Percentiles rank a stretch among this genome's conserved stretches.
phyloP scores from a whole-genome alignment of 2,888 invertebrate species.

The Eupelmus urozonus region DNA sequence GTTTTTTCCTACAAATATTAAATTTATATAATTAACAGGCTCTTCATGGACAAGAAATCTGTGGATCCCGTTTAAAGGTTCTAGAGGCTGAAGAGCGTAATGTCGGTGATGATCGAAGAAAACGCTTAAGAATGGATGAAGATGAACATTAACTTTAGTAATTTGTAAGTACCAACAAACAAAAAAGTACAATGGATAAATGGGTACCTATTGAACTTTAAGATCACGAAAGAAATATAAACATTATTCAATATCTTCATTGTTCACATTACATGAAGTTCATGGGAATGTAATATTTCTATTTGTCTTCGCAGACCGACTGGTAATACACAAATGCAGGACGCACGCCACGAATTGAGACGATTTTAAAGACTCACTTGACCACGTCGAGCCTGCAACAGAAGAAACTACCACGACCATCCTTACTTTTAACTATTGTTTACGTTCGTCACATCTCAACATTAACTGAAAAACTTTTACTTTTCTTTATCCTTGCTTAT shows the following conservation, averaged over 20 bases:
- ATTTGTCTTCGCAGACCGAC: slow-evolving; percentile 78
- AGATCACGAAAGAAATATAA: slow-evolving; percentile 25
- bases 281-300: slow-evolving; percentile 74
- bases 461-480: slow-evolving; percentile 61
- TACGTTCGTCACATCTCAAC: slow-evolving; percentile 75
- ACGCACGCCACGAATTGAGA: slow-evolving; percentile 77
- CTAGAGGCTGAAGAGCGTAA: slow-evolving; percentile 90
- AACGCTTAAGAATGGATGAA: slow-evolving; percentile 75
- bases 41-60: slow-evolving; percentile 92
- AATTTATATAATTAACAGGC: slow-evolving; percentile 67
- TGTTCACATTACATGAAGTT: slow-evolving; percentile 47
- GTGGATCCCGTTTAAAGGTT: slow-evolving; percentile 91
- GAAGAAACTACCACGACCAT: slow-evolving; percentile 75
- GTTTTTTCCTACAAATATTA: background rate
- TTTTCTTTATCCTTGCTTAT: slow-evolving; percentile 68
- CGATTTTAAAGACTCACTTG: slow-evolving; percentile 77
- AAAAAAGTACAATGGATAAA: slow-evolving; percentile 39
- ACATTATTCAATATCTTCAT: slow-evolving; percentile 38
- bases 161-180: slow-evolving; percentile 55
- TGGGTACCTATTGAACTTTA: slow-evolving; percentile 25
- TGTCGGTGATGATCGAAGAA: slow-evolving; percentile 74
- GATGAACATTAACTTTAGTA: slow-evolving; percentile 71
- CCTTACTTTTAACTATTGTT: slow-evolving; percentile 75
- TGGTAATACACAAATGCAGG: slow-evolving; percentile 77
- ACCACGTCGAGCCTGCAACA: slow-evolving; percentile 77